phyloP scores from a whole-genome alignment of 1,140 invertebrate genomes.

The Drosophila arawakana region DNA sequence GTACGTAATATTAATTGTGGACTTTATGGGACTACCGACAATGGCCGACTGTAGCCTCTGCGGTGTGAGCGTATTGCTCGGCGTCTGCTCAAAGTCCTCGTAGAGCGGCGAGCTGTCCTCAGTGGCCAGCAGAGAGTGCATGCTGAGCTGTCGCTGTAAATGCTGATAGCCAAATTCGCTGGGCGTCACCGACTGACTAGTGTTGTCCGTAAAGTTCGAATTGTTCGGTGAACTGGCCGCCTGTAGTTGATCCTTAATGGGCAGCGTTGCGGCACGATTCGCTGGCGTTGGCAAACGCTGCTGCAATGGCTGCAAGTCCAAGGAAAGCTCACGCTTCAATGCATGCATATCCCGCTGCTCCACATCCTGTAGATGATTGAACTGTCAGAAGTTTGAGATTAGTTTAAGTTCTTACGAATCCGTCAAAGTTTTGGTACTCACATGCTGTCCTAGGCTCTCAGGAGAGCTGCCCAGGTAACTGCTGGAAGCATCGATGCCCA shows the following conservation, averaged over 20 bases:
- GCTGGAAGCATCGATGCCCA: conserved; percentile 64
- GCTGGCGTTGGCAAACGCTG: conserved; percentile 53
- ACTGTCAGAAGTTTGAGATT: conserved; percentile 32
- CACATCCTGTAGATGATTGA: conserved; percentile 56
- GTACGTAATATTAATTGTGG: conserved; percentile 89
- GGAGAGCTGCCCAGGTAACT: conserved; percentile 73
- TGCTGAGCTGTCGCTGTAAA: conserved; percentile 78
- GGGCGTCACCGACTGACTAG: conserved; percentile 84
- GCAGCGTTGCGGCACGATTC: conserved; percentile 60
- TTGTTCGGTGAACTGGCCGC: conserved; percentile 77
- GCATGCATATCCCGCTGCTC: conserved; percentile 81
- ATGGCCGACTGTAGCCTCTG: conserved; percentile 36
- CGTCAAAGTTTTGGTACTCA: conserved; percentile 26
- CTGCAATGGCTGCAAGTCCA: conserved; percentile 72
- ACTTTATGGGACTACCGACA: conserved; percentile 85
- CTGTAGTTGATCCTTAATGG: conserved; percentile 64
- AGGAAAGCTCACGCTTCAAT: conserved; percentile 76
- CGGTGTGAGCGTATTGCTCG: conserved; percentile 61
- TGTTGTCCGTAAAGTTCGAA: conserved; percentile 83
- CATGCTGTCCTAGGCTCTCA: conserved; percentile 76
- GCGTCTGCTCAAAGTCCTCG: conserved; percentile 80
- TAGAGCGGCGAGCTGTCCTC: conserved; percentile 78
- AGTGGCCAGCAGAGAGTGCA: conserved; percentile 79
- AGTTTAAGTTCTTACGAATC: neutral
- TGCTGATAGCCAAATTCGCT: conserved; percentile 84